phyloP scores from a whole-genome alignment of 2,888 invertebrate species.

The Biston stratarius region DNA sequence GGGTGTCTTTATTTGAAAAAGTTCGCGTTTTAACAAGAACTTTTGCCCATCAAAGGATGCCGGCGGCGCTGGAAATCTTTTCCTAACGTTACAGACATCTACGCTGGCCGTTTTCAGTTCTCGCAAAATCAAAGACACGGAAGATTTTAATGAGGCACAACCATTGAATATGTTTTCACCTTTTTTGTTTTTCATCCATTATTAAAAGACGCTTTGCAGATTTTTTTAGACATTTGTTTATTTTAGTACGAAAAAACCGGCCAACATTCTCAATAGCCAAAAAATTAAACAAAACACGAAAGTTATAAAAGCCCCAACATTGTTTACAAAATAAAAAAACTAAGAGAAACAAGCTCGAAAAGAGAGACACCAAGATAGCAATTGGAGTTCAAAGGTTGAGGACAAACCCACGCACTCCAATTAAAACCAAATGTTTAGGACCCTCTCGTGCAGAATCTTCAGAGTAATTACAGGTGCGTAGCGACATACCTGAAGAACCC shows the following conservation, averaged over 20 bases:
- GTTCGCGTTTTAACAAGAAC: conserved; percentile 38
- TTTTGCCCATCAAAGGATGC: conserved; percentile 48
- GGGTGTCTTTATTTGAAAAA: conserved; percentile 38
- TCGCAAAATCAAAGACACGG: conserved; percentile 80
- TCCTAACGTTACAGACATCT: conserved; percentile 60
- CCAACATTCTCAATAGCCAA: conserved; percentile 11
- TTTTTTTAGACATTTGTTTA: conserved; percentile 40
- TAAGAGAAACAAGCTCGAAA: conserved; percentile 32
- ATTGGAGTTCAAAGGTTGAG: conserved; percentile 74
- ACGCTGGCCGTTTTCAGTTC: conserved; percentile 73
- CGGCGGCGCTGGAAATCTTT: conserved; percentile 56
- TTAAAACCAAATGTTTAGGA: conserved; percentile 78
- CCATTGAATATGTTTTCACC: conserved; percentile 53
- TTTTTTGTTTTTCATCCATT: conserved; percentile 73
- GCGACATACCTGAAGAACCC: conserved; percentile 48
- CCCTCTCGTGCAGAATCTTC: conserved; percentile 60
- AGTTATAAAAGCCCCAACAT: conserved; percentile 29
- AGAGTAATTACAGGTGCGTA: conserved; percentile 65
- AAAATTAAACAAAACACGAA: conserved; percentile 1
- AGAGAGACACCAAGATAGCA: conserved; percentile 66
- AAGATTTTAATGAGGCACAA: conserved; percentile 86
- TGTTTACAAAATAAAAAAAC: conserved; percentile 33
- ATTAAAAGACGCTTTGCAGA: conserved; percentile 37
- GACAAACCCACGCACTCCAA: conserved; percentile 76
- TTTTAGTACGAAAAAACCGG: conserved; percentile 31